Base-by-base conservation (phyloP, 1,140 invertebrate genomes). In the Metaphire vulgaris region DNA sequence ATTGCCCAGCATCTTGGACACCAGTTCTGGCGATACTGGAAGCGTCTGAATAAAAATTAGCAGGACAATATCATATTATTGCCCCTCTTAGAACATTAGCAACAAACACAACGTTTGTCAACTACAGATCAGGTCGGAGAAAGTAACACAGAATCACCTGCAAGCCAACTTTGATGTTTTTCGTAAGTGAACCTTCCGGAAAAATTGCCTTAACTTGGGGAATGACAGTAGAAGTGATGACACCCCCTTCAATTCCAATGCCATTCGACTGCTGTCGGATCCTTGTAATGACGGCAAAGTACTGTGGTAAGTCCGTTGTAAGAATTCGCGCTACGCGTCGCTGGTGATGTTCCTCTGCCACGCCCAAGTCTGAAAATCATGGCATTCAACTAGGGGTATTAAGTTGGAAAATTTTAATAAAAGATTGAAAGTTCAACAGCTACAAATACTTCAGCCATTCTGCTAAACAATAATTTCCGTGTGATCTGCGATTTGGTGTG, bases 171-270 rank as follows among this genome's bases (percentile, higher is more conserved):
- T 97, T 97, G 87, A 99, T 99, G 86, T 97, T 98, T 90, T 99
- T 99, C 21, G 96, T 99, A 33, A 99, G 89, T 1, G 98, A 96
- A 66, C 96, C 96, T 81, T 97, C 94, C 26, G 97, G 98, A 89
- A 99, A 99, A 31, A 99, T 96, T 0, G 97, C 97, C 87, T 99
- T 97, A n/a, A 99, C 97, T 87, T 98, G 94, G 2, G 95, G 95
- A 34, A 99, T 96, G 6, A 99, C 97, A 1, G 95, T 98, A 64
- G 96, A 99, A 80, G 94, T 96, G 75, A 99, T 93, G 89, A 99
- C 96, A 71, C 96, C 97, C 83, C 98, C 98, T 87, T 99, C 96
- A 2, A 96, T 94, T 69, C 97, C 97, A 79, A 99, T 98, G 30
- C 94, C 93, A 83, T 98, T 96, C 33, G 97, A 87, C 87, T 99